Conservation (phyloP, 2,888 invertebrate species). For the Drosophila bunnanda region DNA sequence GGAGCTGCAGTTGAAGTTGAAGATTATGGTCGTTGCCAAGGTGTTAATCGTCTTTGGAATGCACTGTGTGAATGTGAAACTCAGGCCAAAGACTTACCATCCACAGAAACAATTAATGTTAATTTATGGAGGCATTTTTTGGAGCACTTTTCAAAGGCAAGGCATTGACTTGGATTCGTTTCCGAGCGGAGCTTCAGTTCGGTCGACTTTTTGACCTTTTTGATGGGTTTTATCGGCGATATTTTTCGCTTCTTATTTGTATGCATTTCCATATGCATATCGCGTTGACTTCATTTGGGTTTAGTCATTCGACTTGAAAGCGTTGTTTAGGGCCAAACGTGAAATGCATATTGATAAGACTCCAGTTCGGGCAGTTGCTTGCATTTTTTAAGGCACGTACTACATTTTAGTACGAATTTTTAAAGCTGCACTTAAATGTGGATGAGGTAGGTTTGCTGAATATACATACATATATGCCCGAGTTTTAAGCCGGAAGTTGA, state of each 20-base stretch:
- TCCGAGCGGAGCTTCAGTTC: conserved; percentile 4
- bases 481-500: conserved; percentile 11
- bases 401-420: conserved; percentile 25
- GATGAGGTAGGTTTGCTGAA: conserved; percentile 6
- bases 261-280: conserved; percentile 28
- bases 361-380: conserved; percentile 24
- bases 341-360: conserved; percentile 61
- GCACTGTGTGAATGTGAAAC: conserved; percentile 33
- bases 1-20: conserved; percentile 32
- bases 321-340: conserved; percentile 60
- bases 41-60: conserved; percentile 45
- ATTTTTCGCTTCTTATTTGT: conserved; percentile 12
- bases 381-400: conserved; percentile 63
- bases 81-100: conserved; percentile 7
- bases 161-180: conserved; percentile 24
- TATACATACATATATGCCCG: neutral
- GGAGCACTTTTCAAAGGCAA: conserved; percentile 18
- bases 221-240: neutral
- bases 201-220: conserved; percentile 12
- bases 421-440: conserved; percentile 6
- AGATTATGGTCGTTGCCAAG: conserved; percentile 32
- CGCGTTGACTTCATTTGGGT: conserved; percentile 28
- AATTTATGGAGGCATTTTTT: conserved; percentile 37
- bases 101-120: conserved; percentile 27
- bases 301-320: conserved; percentile 40